A percentile compares a stretch with the other conserved stretches of the same genome.
Conservation (phyloP, 2,888 invertebrate species). For the Monopis laevigella region DNA sequence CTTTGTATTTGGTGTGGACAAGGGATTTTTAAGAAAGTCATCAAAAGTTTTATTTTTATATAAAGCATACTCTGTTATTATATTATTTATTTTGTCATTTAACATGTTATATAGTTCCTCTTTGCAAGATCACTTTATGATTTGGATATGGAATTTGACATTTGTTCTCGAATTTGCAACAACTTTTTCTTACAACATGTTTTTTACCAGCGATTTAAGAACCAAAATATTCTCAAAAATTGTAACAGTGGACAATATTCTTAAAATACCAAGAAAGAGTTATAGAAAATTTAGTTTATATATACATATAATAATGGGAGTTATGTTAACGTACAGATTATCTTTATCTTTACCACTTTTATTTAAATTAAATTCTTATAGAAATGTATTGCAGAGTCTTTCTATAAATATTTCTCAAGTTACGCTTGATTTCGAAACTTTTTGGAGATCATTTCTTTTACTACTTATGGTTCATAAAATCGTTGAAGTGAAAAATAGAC, state of each 20-base stretch:
- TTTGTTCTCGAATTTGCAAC: neutral
- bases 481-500: neutral
- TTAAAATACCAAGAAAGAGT: neutral
- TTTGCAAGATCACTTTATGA: neutral
- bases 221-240: neutral
- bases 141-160: neutral
- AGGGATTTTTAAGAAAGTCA: neutral
- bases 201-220: neutral
- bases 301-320: no score
- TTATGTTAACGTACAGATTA: no score
- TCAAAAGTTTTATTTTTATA: neutral
- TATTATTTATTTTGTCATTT: neutral
- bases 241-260: neutral
- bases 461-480: neutral
- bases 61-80: neutral
- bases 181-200: neutral
- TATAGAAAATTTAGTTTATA: neutral
- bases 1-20: neutral
- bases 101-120: neutral
- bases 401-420: neutral
- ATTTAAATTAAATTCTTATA: no score
- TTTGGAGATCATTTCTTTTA: constrained; percentile 1
- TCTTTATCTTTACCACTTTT: no score
- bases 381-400: neutral
- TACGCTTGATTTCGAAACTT: neutral